Percentiles rank a stretch among this genome's conserved stretches.
Evolutionary conservation across 2,113 vertebrate species (phyloP).

Genomic region (Platichthys flesus): DNA sequence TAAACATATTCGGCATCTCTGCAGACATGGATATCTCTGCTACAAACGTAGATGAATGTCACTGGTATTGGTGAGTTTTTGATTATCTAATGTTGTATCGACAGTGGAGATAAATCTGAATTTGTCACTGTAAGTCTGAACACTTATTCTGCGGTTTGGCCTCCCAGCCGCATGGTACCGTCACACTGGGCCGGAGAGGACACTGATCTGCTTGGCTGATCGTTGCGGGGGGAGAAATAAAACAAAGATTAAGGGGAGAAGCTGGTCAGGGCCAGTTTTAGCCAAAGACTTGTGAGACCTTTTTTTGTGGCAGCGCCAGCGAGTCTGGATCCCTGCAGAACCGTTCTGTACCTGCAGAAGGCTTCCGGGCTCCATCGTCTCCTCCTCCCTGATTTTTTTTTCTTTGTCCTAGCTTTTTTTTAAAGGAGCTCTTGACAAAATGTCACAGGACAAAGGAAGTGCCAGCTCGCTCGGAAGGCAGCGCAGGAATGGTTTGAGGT

Average conservation of each 20-base stretch:
- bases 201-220: constrained; percentile 53
- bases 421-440: constrained; percentile 59
- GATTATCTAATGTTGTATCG: background rate
- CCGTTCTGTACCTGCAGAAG: constrained; percentile 66
- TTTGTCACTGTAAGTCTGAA: constrained; percentile 35
- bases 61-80: background rate
- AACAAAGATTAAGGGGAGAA: constrained; percentile 61
- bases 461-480: constrained; percentile 42
- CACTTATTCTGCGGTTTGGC: constrained; percentile 8
- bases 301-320: constrained; percentile 69
- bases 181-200: constrained; percentile 35
- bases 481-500: constrained; percentile 40
- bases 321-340: constrained; percentile 52
- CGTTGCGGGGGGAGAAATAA: constrained; percentile 46
- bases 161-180: background rate
- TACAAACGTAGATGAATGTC: background rate
- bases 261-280: constrained; percentile 54
- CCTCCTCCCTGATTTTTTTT: constrained; percentile 29
- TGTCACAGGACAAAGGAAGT: constrained; percentile 59
- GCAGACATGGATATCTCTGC: background rate
- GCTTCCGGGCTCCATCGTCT: constrained; percentile 9
- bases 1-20: background rate
- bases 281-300: constrained; percentile 60
- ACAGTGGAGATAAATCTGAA: background rate
- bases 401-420: constrained; percentile 26